A percentile compares a stretch with the other conserved stretches of the same genome.
Evolutionary conservation across 2,113 vertebrate genomes (phyloP).

Genomic region (Syngnathus typhle): DNA sequence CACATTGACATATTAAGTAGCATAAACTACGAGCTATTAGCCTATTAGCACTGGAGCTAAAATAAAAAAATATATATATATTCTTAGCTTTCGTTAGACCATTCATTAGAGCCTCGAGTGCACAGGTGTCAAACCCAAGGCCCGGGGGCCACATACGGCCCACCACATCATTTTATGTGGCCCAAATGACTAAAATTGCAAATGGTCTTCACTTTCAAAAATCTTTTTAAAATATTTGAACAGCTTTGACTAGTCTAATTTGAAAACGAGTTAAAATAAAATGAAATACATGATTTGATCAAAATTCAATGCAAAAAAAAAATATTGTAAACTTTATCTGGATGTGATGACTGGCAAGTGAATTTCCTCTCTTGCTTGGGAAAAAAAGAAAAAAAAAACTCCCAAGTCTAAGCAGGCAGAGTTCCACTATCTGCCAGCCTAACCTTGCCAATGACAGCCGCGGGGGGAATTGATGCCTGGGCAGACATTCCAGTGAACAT

Average conservation of each 20-base stretch:
- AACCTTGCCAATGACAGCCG: conserved; percentile 74
- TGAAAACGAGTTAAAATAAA: too few relatives aligned
- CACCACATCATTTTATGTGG: too few relatives aligned
- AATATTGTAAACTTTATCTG: not conserved
- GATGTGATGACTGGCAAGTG: not conserved
- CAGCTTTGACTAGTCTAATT: too few relatives aligned
- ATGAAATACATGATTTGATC: too few relatives aligned
- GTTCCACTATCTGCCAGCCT: conserved; percentile 58
- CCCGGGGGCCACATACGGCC: too few relatives aligned
- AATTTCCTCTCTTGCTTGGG: not conserved
- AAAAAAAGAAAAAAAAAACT: not conserved
- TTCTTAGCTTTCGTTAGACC: not conserved
- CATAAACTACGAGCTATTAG: not conserved
- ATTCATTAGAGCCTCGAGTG: too few relatives aligned
- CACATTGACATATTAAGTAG: too few relatives aligned
- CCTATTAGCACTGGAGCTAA: not conserved
- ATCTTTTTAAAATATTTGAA: too few relatives aligned
- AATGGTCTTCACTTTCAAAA: too few relatives aligned
- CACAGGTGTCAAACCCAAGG: too few relatives aligned
- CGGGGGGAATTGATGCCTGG: conserved; percentile 69
- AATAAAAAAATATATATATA: not conserved
- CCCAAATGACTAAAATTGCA: too few relatives aligned
- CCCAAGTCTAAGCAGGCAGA: conserved; percentile 36
- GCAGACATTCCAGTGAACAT: conserved; percentile 71
- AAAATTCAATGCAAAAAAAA: not conserved